Evolutionary conservation across 2,797 vertebrate species (phyloP), one percentile per base, ranked within the genome.

Genomic region (Coregonus sp.): DNA sequence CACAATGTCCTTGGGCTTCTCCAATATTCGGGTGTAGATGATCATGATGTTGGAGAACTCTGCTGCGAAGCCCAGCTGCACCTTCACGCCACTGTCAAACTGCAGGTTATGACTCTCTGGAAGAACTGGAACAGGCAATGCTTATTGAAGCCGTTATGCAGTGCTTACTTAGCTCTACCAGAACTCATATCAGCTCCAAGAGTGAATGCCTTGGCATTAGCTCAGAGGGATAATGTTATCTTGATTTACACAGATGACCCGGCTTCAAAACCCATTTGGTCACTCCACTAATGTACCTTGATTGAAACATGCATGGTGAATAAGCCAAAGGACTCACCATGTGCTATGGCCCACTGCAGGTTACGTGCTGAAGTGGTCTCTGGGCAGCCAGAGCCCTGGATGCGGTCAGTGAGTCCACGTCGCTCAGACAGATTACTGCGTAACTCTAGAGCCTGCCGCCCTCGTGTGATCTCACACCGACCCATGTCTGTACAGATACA

Each of bases 41-140:
- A 97, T 94, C 95, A 97, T 96, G 84, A 96, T 85, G 86, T 97
- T 97, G 84, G 96, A 96, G 90, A 96, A 97, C 87, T 97, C 96
- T 0, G 96, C 96, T 0, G 96, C 96, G 0, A 96, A 97, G 69
- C 95, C 95, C 70, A 97, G 91, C 88, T 96, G 96, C 61, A 97
- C 90, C 0, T 88, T 93, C 73, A 95, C 92, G 0, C 96, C 96
- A 0, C 96, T 96, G 66, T 95, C 92, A 16, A 97, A 97, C 78
- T 50, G 69, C 75, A 96, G 89, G 74, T 73, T 88, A 4, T 31
- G 90, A 84, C 95, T 95, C 79, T 92, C 79, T 0, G 96, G 96
- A 11, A 97, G 89, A 14, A 93, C 96, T 97, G 35, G 12, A 16
- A 11, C 16, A 56, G 0, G 80, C 35, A 73, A 9, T 18, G 2